Conservation (phyloP, 2,113 vertebrate species). For the Spizaetus ornatus region DNA sequence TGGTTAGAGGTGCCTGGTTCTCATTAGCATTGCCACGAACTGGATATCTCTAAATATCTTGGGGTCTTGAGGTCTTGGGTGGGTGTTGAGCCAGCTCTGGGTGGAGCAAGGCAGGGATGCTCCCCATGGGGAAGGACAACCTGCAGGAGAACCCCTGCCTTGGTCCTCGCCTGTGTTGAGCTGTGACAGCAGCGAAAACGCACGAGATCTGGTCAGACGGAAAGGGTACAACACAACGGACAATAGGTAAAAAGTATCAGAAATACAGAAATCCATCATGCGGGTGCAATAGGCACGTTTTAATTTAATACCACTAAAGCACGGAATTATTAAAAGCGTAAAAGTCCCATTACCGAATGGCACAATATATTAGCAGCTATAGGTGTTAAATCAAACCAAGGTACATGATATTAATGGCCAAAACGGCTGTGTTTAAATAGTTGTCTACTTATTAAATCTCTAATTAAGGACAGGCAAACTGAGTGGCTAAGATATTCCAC, state of each 20-base stretch:
- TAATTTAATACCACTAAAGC: neutral
- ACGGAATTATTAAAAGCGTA: neutral
- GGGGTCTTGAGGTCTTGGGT: neutral
- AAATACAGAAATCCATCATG: neutral
- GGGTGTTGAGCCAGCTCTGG: neutral
- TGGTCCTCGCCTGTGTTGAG: accelerated
- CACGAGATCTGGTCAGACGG: accelerated
- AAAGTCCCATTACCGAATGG: neutral
- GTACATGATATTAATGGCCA: neutral
- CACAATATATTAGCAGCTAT: neutral
- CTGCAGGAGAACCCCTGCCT: neutral
- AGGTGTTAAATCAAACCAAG: conserved; percentile 33
- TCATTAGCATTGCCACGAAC: neutral
- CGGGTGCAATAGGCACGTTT: neutral
- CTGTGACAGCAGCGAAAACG: accelerated
- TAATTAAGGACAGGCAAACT: conserved; percentile 35
- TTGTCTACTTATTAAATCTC: conserved; percentile 43
- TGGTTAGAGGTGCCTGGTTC: neutral
- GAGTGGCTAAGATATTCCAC: neutral
- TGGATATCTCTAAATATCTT: neutral
- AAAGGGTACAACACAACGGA: neutral
- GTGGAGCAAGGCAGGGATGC: neutral
- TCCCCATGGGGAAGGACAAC: neutral
- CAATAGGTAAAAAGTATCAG: neutral
- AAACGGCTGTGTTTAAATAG: conserved; percentile 22